phyloP scores from a whole-genome alignment of 2,797 vertebrate genomes.

The Pithecia hirsuta region DNA sequence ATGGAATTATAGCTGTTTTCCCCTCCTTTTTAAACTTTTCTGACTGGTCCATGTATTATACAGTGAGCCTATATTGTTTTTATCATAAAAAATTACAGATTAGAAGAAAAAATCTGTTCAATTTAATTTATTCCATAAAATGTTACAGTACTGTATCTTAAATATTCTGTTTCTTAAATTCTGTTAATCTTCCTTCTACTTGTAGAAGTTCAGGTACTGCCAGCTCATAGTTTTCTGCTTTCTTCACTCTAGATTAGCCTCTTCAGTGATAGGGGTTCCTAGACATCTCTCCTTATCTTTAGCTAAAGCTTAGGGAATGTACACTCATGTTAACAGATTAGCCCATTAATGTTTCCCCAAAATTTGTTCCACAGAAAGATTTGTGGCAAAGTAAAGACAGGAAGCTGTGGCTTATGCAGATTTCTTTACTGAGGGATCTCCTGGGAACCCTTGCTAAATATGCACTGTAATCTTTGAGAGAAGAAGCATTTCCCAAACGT shows the following conservation, averaged over 20 bases:
- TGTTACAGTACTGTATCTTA: neutral
- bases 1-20: neutral
- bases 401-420: neutral
- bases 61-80: neutral
- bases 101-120: neutral
- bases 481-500: neutral
- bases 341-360: slow-evolving; percentile 16
- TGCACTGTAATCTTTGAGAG: neutral
- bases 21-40: neutral
- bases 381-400: slow-evolving; percentile 9
- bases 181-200: neutral
- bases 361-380: neutral
- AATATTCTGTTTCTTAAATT: slow-evolving; percentile 27
- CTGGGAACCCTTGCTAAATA: neutral
- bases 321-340: neutral
- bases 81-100: neutral
- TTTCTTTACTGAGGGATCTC: slow-evolving; percentile 42
- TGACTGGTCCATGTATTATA: neutral
- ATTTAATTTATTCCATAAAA: slow-evolving; percentile 16
- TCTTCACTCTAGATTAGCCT: neutral
- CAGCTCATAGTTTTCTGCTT: slow-evolving; percentile 6
- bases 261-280: neutral
- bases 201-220: neutral
- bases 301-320: neutral
- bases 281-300: slow-evolving; percentile 11